Evolutionary conservation across 2,113 vertebrate species (phyloP).

Genomic region (Fulica atra): DNA sequence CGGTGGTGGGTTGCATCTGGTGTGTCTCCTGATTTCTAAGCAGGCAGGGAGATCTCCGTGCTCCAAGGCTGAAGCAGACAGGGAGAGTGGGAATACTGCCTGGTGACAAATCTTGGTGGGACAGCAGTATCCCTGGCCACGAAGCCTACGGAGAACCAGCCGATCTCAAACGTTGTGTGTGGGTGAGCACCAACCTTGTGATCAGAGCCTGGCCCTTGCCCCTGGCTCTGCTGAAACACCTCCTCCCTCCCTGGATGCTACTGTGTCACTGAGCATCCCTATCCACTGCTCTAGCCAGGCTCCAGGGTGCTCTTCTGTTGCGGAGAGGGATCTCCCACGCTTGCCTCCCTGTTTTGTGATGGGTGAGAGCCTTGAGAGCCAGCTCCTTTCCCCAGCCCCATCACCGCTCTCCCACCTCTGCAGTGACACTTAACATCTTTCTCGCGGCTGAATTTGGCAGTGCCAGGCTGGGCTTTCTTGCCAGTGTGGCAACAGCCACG

Average conservation of each 20-base stretch:
- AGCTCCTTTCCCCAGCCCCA: neutral
- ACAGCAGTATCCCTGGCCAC: neutral
- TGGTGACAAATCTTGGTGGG: neutral
- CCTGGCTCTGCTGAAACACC: neutral
- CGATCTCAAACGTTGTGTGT: rapidly evolving
- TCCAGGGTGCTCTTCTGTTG: rapidly evolving
- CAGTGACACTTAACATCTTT: slow-evolving; percentile 52
- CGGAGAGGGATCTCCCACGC: neutral
- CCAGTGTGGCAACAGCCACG: slow-evolving; percentile 88
- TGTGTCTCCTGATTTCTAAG: neutral
- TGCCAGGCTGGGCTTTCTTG: slow-evolving; percentile 65
- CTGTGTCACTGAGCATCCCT: rapidly evolving
- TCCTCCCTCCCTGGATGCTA: neutral
- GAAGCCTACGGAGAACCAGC: neutral
- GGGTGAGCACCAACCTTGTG: neutral
- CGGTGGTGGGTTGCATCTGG: neutral
- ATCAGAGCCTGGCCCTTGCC: neutral
- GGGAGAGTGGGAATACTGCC: neutral
- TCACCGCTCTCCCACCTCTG: neutral
- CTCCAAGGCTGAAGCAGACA: rapidly evolving
- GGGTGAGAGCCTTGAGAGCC: neutral
- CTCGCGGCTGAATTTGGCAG: slow-evolving; percentile 45
- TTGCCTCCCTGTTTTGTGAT: neutral
- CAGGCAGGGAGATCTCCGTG: neutral
- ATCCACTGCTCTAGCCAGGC: neutral